These are phyloP conservation scores for Sebastes trivittatus DNA, from an alignment of 2,797 vertebrate species.

Conservation along the genomic window DNA sequence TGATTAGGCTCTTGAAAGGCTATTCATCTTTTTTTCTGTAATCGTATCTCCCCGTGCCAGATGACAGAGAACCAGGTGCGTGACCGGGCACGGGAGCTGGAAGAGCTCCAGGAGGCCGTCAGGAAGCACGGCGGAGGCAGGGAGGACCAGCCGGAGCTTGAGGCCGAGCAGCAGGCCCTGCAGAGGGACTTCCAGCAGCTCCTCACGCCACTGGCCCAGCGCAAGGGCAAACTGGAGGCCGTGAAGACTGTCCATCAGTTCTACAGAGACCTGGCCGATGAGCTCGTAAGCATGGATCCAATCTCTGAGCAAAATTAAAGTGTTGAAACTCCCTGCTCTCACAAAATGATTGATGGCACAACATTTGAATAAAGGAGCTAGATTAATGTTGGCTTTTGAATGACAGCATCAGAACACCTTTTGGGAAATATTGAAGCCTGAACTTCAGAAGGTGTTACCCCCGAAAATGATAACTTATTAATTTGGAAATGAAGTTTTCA, in stretches of 20 bases:
- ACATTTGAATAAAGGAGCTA: conserved; percentile 11
- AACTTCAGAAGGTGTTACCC: conserved; percentile 14
- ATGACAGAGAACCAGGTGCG: conserved; percentile 93
- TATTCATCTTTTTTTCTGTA: conserved; percentile 37
- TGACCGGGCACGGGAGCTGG: conserved; percentile 87
- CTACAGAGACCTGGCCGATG: conserved; percentile 92
- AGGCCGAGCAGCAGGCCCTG: conserved; percentile 83
- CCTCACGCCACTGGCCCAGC: conserved; percentile 86
- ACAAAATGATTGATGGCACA: conserved; percentile 18
- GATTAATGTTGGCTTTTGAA: conserved; percentile 23
- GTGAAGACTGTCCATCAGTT: conserved; percentile 90
- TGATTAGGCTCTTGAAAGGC: conserved; percentile 44
- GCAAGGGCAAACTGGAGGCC: conserved; percentile 88
- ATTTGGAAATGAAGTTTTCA: conserved; percentile 46
- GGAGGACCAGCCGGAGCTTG: conserved; percentile 80
- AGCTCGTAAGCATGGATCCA: conserved; percentile 82
- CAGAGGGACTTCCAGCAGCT: conserved; percentile 88
- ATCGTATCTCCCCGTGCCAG: conserved; percentile 70
- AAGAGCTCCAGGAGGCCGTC: conserved; percentile 86
- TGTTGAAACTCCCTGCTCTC: background rate
- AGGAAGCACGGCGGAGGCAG: conserved; percentile 71
- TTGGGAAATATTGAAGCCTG: conserved; percentile 17
- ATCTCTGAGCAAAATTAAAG: background rate
- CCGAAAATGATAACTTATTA: conserved; percentile 21
- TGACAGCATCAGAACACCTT: conserved; percentile 11